A percentile compares a stretch with the other conserved stretches of the same genome.
phyloP scores from a whole-genome alignment of 2,797 vertebrate species.

The Varecia variegata region DNA sequence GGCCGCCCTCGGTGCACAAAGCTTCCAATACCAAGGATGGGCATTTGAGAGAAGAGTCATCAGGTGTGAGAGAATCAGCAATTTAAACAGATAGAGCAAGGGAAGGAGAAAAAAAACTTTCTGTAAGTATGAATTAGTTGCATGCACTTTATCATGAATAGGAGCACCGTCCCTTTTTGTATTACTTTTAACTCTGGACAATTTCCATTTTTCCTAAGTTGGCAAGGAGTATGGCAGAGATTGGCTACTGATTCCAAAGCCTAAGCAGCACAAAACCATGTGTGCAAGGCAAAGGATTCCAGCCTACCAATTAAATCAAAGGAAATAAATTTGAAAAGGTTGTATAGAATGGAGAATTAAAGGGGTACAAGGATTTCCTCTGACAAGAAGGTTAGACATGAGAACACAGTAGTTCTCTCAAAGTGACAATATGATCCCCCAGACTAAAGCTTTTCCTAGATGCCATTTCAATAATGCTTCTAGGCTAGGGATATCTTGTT shows the following conservation, averaged over 20 bases:
- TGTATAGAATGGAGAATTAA: neutral
- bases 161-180: constrained; percentile 81
- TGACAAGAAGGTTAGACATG: neutral
- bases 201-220: neutral
- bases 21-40: constrained; percentile 84
- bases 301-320: neutral
- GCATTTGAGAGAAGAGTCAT: constrained; percentile 75
- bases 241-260: neutral
- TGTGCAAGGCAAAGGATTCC: neutral
- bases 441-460: neutral
- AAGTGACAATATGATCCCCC: neutral
- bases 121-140: constrained; percentile 73
- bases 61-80: constrained; percentile 68
- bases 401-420: neutral
- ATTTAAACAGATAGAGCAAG: neutral
- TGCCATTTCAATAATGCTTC: neutral
- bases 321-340: neutral
- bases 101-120: constrained; percentile 63
- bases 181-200: neutral
- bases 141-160: constrained; percentile 1
- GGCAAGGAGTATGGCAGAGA: neutral
- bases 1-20: constrained; percentile 91
- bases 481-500: neutral
- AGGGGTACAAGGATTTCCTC: neutral
- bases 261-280: neutral